Evolutionary conservation across 2,888 invertebrate genomes (phyloP), one percentile per base, ranked within the genome.

Genomic region (Stomorhina lunata): DNA sequence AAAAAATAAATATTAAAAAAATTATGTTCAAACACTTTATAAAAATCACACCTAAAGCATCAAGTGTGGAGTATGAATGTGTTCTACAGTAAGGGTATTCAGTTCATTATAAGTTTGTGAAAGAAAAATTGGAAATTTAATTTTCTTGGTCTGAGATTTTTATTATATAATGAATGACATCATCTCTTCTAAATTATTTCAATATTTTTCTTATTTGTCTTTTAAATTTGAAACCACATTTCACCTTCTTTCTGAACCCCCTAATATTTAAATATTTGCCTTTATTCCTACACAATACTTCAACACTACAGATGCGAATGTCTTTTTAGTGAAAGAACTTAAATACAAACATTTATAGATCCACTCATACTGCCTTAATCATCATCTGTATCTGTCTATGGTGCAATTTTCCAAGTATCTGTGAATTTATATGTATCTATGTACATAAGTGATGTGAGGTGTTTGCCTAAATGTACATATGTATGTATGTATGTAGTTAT

Each of bases 1-100:
- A 32, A 61, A 50, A 55, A n/a, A 32, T 53, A 68, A 17, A 48
- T 10, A 50, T 17, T 22, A 20, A 17, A 12, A 17, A 20, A 27
- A 48, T 27, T 22, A 20, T 29, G 59, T 76, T 59, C 43, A 63
- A 43, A 53, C 53, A 72, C 40, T 25, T 17, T 40, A 65, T 59
- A 77, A 81, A 72, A 75, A 72, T 78, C 78, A 69, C 75, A 82
- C 79, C 82, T 79, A 79, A 79, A 75, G 48, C 78, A 69, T 75
- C 57, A 82, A 59, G 79, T 79, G 69, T 57, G 68, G 43, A 65
- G 27, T 37, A 32, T 69, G 40, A 32, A 53, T 32, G 22, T n/a
- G n/a, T 43, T 61, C 27, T 5, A 37, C 10, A 20, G 17, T n/a
- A 9, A 61, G 66, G 53, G 61, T 27, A 34, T 32, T 29, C 53